Base-by-base conservation (phyloP, 2,113 vertebrate species). In the Corythaeola cristata region DNA sequence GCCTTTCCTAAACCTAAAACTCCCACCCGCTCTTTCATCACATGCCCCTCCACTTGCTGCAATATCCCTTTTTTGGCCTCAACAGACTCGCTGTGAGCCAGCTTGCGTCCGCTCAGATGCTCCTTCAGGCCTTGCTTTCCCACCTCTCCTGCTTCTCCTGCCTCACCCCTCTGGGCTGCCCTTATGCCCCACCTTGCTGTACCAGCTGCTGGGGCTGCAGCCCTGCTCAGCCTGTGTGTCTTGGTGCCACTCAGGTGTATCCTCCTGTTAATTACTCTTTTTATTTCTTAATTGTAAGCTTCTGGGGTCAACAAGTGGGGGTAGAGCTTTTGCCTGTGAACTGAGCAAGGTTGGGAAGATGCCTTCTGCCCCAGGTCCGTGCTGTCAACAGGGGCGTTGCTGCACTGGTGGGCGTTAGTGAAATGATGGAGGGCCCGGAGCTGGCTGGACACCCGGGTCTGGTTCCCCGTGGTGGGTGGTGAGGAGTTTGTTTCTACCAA, bases 1-100 rank as follows among this genome's bases (percentile, higher is more conserved):
- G 35, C 35, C 88, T 94, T 75, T 90, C 74, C 92, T 91, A 47
- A 71, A 89, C 52, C 77, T 89, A 74, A 17, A 74, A 5, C 56
- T 93, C 90, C 74, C 71, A 52, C 88, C 71, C 24, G 11, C 66
- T 91, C 85, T 94, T 95, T 88, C 95, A 79, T 78, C 95, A 95
- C 77, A 91, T 11, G 58, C 26, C 63, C 21, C 85, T 64, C 33
- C 33, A 8, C 85, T 89, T 93, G 92, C 81, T 91, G 88, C 85
- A 96, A 93, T 76, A 75, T 68, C 71, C 71, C 49, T 82, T 82
- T 84, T 66, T 49, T 60, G 39, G 27, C 28, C 53, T 76, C 62
- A 75, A 3, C 44, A 68, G 39, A 27, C 30, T 63, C 1, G 0
- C 37, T 50, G 28, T 26, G 60, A 52, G 37, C 22, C 24, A 32